These are phyloP conservation scores for Eunapius fragilis DNA, from an alignment of 37 sponge, comb jelly and placozoan genomes.

Conservation along the genomic window DNA sequence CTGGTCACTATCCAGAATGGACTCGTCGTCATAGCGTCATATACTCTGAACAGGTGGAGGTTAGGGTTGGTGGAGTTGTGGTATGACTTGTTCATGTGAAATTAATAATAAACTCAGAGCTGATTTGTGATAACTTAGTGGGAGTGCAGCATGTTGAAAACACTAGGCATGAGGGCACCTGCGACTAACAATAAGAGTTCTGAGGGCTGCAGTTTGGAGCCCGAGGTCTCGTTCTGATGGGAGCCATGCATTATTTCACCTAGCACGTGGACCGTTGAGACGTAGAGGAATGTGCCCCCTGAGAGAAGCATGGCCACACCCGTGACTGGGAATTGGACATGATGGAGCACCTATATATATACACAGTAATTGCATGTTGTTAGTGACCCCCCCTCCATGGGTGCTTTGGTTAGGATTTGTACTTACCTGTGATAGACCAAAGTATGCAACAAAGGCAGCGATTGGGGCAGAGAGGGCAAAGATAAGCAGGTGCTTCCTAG, in stretches of 20 bases:
- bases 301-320: conserved; percentile 97
- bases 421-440: conserved; percentile 79
- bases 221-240: neutral
- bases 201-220: conserved; percentile 40
- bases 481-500: conserved; percentile 75
- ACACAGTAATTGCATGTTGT: too few species aligned
- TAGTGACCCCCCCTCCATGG: neutral
- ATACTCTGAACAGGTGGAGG: neutral
- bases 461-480: conserved; percentile 94
- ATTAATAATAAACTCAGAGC: neutral
- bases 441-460: conserved; percentile 81
- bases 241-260: conserved; percentile 71
- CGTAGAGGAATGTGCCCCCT: conserved; percentile 99
- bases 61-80: neutral
- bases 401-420: neutral
- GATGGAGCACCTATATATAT: conserved; percentile 50
- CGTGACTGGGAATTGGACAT: conserved; percentile 67
- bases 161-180: conserved; percentile 69
- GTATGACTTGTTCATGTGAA: neutral
- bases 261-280: conserved; percentile 98
- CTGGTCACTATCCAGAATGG: conserved; percentile 1
- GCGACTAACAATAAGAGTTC: conserved; percentile 57
- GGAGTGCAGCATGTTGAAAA: conserved; percentile 76
- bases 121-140: conserved; percentile 37
- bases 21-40: neutral